phyloP scores from a whole-genome alignment of 2,888 invertebrate species.

The Xanthostigma xanthostigma region DNA sequence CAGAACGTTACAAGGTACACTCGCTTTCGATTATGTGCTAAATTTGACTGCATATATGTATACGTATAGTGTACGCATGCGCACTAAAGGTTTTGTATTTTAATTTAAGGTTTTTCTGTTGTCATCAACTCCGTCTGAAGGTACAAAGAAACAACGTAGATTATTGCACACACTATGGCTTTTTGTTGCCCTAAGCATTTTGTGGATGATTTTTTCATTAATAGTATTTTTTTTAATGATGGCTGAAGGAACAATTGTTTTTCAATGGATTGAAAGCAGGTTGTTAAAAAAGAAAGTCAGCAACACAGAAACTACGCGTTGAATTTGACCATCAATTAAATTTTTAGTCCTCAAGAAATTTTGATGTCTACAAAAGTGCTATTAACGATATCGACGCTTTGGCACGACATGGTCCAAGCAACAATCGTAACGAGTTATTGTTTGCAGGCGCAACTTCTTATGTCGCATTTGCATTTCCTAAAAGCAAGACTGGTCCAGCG shows the following conservation, averaged over 20 bases:
- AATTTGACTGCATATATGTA: conserved; percentile 5
- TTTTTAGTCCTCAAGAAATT: conserved; percentile 34
- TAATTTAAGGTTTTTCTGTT: conserved; percentile 52
- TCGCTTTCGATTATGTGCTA: conserved; percentile 9
- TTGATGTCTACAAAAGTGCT: conserved; percentile 39
- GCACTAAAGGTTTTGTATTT: conserved; percentile 10
- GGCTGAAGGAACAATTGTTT: conserved; percentile 41
- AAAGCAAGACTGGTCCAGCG: conserved; percentile 57
- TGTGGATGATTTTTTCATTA: conserved; percentile 57
- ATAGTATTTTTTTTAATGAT: conserved; percentile 49
- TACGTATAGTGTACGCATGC: conserved; percentile 4
- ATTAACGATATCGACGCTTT: conserved; percentile 50
- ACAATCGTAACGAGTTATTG: conserved; percentile 70
- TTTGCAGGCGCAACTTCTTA: conserved; percentile 62
- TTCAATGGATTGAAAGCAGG: conserved; percentile 48
- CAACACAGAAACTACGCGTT: conserved; percentile 5
- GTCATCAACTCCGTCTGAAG: conserved; percentile 52
- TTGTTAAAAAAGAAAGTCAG: conserved; percentile 15
- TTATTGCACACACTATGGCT: conserved; percentile 57
- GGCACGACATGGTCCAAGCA: conserved; percentile 72
- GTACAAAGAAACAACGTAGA: conserved; percentile 48
- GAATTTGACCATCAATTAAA: conserved; percentile 7
- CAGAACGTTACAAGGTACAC: background rate
- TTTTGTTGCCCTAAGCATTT: conserved; percentile 49
- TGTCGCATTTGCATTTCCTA: conserved; percentile 56